Evolutionary conservation across 2,888 invertebrate species (phyloP).

Genomic region (Formica aserva): DNA sequence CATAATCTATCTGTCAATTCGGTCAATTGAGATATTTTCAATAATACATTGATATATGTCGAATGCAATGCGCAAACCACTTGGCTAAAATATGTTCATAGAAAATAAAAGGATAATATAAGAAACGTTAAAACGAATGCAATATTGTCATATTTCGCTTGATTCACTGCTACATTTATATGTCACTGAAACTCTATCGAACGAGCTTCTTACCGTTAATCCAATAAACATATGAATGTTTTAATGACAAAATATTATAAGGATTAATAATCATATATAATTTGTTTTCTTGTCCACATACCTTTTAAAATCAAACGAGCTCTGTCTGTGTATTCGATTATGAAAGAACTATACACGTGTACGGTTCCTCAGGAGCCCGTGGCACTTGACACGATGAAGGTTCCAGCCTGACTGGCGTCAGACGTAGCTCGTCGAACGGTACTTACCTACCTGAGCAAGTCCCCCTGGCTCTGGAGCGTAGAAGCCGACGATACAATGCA

Average conservation of each 20-base stretch:
- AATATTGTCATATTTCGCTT: not conserved
- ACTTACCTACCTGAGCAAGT: conserved; percentile 82
- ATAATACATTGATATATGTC: not conserved
- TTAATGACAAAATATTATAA: not conserved
- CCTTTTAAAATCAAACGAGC: conserved; percentile 18
- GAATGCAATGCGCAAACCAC: not conserved
- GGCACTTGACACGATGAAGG: conserved; percentile 81
- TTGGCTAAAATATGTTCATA: not conserved
- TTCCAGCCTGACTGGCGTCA: conserved; percentile 81
- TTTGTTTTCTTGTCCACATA: conserved; percentile 1
- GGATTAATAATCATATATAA: not conserved
- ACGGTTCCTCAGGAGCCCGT: conserved; percentile 54
- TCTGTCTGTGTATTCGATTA: conserved; percentile 21
- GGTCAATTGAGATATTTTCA: not conserved
- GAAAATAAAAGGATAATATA: not conserved
- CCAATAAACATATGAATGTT: conserved; percentile 3
- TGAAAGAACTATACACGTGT: conserved; percentile 43
- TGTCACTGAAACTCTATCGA: not conserved
- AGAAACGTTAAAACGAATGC: not conserved
- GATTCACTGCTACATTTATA: not conserved
- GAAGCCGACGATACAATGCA: conserved; percentile 77
- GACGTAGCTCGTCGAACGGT: conserved; percentile 82
- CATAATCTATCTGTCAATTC: not conserved
- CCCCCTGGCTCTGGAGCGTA: conserved; percentile 55
- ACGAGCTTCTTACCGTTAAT: not conserved